Evolutionary conservation across 2,113 vertebrate species (phyloP).

Genomic region (Coptodon bakossiorum): DNA sequence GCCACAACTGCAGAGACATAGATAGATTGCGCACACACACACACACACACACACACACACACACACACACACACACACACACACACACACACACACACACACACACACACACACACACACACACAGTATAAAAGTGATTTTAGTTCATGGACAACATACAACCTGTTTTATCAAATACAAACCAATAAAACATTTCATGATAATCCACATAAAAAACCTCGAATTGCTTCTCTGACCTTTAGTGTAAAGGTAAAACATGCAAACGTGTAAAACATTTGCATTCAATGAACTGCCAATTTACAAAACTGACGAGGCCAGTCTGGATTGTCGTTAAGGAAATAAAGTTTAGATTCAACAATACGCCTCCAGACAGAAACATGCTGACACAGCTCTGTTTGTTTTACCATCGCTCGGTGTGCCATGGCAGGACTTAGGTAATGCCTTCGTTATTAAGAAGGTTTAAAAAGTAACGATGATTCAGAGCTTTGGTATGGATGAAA

Average conservation of each 20-base stretch:
- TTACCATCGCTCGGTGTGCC: background rate
- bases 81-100: too few species aligned
- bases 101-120: background rate
- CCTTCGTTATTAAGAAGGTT: background rate
- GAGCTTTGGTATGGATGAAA: background rate
- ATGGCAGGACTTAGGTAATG: background rate
- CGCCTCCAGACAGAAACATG: background rate
- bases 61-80: too few species aligned
- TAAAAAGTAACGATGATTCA: background rate
- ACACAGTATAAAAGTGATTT: background rate
- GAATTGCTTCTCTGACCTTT: background rate
- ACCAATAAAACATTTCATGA: background rate
- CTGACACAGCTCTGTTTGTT: background rate
- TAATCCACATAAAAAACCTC: background rate
- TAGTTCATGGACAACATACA: background rate
- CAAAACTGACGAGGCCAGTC: background rate
- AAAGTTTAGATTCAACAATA: background rate
- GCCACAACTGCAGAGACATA: constrained; percentile 16
- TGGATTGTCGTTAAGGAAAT: background rate
- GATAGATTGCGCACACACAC: background rate
- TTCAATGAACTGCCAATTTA: background rate
- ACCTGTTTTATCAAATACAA: background rate
- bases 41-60: too few species aligned
- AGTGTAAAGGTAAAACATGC: background rate
- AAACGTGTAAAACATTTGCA: background rate